These are phyloP conservation scores for Drosophila melanosoma DNA, from an alignment of 2,888 invertebrate species.

Conservation along the genomic window DNA sequence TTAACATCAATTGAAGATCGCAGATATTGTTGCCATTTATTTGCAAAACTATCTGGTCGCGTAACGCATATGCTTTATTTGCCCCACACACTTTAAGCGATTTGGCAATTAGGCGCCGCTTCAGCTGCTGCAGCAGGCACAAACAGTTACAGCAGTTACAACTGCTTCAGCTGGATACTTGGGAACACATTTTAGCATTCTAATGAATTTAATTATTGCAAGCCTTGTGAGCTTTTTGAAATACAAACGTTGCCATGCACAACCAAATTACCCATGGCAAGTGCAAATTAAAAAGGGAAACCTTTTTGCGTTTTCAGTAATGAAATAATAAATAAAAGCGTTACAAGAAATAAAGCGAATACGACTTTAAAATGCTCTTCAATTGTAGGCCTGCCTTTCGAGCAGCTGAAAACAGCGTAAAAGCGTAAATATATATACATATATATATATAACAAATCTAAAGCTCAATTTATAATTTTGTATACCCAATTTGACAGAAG, in stretches of 20 bases:
- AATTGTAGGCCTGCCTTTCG: neutral
- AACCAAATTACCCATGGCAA: conserved; percentile 21
- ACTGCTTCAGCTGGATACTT: conserved; percentile 8
- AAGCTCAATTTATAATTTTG: neutral
- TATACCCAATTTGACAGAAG: neutral
- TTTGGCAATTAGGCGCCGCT: conserved; percentile 61
- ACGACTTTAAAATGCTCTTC: conserved; percentile 17
- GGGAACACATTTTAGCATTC: conserved; percentile 57
- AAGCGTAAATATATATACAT: neutral
- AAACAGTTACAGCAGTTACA: conserved; percentile 3
- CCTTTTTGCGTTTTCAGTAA: conserved; percentile 38
- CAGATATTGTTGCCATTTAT: neutral
- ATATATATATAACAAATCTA: neutral
- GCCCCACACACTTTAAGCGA: conserved; percentile 33
- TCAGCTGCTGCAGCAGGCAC: conserved; percentile 20
- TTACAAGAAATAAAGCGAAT: neutral
- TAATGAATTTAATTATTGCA: conserved; percentile 77
- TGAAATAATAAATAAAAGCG: conserved; percentile 50
- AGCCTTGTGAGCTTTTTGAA: conserved; percentile 53
- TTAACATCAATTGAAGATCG: conserved; percentile 37
- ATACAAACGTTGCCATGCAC: conserved; percentile 38
- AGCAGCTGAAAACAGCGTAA: neutral
- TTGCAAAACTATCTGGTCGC: conserved; percentile 22
- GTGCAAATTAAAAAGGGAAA: conserved; percentile 54
- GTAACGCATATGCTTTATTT: conserved; percentile 56